Evolutionary conservation across 2,888 invertebrate species (phyloP).

Genomic region (Itoplectis maculator): DNA sequence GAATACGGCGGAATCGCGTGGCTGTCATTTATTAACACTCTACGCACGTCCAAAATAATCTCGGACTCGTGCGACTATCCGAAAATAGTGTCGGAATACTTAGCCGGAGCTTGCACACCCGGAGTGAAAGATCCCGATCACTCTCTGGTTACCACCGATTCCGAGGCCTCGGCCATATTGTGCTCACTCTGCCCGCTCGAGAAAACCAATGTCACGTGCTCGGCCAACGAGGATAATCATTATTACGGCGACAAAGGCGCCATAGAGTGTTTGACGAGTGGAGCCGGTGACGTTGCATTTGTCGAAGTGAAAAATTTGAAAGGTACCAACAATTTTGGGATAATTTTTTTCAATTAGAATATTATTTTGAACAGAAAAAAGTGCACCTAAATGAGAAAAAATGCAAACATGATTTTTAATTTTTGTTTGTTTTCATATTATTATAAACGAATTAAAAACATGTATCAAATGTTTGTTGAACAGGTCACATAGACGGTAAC

Average conservation of each 20-base stretch:
- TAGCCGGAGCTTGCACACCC: constrained; percentile 87
- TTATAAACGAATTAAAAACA: no score
- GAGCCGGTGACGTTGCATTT: constrained; percentile 87
- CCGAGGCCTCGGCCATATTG: constrained; percentile 61
- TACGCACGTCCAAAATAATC: constrained; percentile 85
- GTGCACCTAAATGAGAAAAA: neutral
- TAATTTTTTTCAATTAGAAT: neutral
- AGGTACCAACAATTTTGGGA: constrained; percentile 77
- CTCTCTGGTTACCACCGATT: constrained; percentile 51
- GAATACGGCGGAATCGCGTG: constrained; percentile 89
- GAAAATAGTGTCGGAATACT: constrained; percentile 86
- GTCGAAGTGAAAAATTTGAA: constrained; percentile 86
- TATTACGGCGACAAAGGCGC: constrained; percentile 88
- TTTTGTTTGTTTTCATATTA: no score
- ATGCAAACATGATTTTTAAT: neutral
- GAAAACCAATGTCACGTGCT: constrained; percentile 83
- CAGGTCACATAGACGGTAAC: constrained; percentile 82
- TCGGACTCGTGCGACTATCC: constrained; percentile 87
- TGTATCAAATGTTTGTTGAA: neutral
- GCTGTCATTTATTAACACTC: constrained; percentile 87
- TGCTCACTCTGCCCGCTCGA: constrained; percentile 75
- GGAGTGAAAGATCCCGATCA: constrained; percentile 86
- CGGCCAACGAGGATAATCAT: constrained; percentile 85
- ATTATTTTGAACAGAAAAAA: neutral
- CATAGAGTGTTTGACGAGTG: constrained; percentile 86